Conservation (phyloP, 2,797 vertebrate species). For the Kryptopterus vitreolus region DNA sequence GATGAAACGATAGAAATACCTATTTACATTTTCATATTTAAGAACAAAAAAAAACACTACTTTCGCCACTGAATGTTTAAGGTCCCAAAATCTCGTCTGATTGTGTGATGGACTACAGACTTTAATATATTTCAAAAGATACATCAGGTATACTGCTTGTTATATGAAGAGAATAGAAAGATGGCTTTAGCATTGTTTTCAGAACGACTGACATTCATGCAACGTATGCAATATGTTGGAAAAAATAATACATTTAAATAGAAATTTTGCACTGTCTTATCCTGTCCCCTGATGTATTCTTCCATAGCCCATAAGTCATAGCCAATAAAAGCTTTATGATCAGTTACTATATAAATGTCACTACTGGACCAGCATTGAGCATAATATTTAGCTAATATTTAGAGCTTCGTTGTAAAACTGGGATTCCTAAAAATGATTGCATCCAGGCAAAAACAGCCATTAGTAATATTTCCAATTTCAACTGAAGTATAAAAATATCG, state of each 20-base stretch:
- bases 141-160: background rate
- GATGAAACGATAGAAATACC: background rate
- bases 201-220: background rate
- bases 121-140: background rate
- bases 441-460: background rate
- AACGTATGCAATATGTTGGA: background rate
- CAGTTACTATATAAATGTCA: background rate
- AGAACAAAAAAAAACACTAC: background rate
- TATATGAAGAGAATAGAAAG: background rate
- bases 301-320: background rate
- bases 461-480: background rate
- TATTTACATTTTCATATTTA: background rate
- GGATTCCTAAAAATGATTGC: background rate
- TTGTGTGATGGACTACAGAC: background rate
- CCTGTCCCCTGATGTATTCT: background rate
- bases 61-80: background rate
- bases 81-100: background rate
- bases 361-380: background rate
- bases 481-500: background rate
- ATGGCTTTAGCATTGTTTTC: background rate
- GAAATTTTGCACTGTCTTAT: background rate
- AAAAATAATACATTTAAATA: background rate
- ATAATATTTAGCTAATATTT: too few species aligned
- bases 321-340: slow-evolving; percentile 1
- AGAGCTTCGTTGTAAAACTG: background rate